Evolutionary conservation across 2,797 vertebrate genomes (phyloP), one percentile per base, ranked within the genome.

Genomic region (Odontamblyopus rebecca): DNA sequence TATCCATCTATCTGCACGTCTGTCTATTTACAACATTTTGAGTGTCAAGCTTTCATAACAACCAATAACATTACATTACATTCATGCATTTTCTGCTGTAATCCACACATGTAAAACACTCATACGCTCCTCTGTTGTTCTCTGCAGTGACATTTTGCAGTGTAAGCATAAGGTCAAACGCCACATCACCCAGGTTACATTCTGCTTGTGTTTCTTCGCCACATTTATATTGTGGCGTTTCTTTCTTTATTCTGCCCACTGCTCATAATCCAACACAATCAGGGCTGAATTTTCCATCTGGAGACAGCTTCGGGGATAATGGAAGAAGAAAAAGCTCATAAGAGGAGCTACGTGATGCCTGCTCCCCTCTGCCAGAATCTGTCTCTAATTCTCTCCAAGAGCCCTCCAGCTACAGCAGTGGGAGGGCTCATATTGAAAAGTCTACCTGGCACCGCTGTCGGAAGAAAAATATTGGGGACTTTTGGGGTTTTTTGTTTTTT

Each of bases 301-400:
- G 67, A 70, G 69, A 68, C 72, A 73, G 68, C 76, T 79, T 73
- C 12, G 57, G 70, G 70, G 68, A 35, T 50, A 60, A 79, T 56
- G 26, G 48, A 16, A 38, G 30, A 9, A 11, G 50, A 66, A 61
- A 69, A 44, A 62, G 13, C 80, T 81, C 72, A 80, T 74, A 82
- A 82, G 78, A 83, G 73, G 78, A 77, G 70, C 70, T 82, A 75
- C 74, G 71, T 76, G 73, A 79, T 72, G 73, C 79, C 76, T 78
- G 27, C 64, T 67, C 80, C 79, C 68, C 75, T 70, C 66, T 44
- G 75, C 78, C 83, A 80, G 76, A 72, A 74, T 86, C 81, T 82
- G 76, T 85, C 74, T 88, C 71, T 77, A 83, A 80, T 85, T 82
- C 74, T 80, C 72, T 81, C 65, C 64, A 77, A 79, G 70, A 72